Conservation (phyloP, 2,797 vertebrate genomes). For the Pipistrellus pygmaeus region DNA sequence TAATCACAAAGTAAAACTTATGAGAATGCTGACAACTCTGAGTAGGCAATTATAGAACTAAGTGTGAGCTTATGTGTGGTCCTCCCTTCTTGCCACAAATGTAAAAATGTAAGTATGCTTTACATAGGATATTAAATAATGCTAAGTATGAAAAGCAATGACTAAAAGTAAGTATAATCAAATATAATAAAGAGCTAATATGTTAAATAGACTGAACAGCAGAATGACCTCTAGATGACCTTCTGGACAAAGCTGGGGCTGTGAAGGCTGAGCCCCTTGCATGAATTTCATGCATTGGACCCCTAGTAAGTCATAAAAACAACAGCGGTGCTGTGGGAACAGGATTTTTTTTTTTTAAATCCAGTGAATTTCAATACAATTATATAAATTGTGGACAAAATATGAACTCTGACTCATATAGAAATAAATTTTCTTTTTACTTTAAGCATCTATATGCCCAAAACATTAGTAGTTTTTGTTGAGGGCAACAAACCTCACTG, state of each 20-base stretch:
- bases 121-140: constrained; percentile 18
- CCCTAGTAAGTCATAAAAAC: background rate
- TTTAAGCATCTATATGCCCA: background rate
- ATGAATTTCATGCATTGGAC: too few relatives aligned
- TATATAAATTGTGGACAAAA: constrained; percentile 11
- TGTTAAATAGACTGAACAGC: too few relatives aligned
- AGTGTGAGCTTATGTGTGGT: background rate
- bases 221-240: too few relatives aligned
- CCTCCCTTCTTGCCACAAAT: background rate
- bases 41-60: background rate
- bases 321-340: background rate
- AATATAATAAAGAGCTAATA: too few relatives aligned
- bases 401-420: background rate
- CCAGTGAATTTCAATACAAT: constrained; percentile 25
- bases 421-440: constrained; percentile 47
- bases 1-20: constrained; percentile 49
- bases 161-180: constrained; percentile 34
- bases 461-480: constrained; percentile 23
- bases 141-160: constrained; percentile 21
- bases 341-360: background rate
- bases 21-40: background rate
- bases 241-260: too few relatives aligned
- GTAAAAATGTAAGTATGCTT: constrained; percentile 49
- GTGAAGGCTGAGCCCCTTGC: too few relatives aligned
- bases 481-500: constrained; percentile 23